Evolutionary conservation across 1,140 invertebrate genomes (phyloP).

Genomic region (Zaprionus davidi): DNA sequence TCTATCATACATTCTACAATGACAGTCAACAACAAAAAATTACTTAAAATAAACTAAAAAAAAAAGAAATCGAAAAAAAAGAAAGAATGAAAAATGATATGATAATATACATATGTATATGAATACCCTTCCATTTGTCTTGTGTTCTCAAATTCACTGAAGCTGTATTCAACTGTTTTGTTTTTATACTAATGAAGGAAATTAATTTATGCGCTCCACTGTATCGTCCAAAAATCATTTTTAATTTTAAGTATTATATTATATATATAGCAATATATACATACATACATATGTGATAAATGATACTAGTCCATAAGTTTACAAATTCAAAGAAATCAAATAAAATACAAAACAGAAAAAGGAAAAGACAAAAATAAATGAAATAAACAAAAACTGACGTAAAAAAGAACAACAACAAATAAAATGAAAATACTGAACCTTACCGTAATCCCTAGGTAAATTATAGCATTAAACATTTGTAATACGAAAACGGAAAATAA

Average conservation of each 20-base stretch:
- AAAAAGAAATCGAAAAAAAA: slow-evolving; percentile 22
- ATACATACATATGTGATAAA: slow-evolving; percentile 47
- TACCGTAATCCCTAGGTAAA: slow-evolving; percentile 62
- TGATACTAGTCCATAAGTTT: slow-evolving; percentile 59
- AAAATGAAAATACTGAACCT: slow-evolving; percentile 61
- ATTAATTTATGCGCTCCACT: slow-evolving; percentile 60
- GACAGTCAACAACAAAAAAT: slow-evolving; percentile 1
- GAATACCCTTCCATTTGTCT: slow-evolving; percentile 64
- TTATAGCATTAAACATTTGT: slow-evolving; percentile 73
- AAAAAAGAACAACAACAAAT: slow-evolving; percentile 18
- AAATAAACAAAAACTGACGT: slow-evolving; percentile 33
- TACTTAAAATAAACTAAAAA: slow-evolving; percentile 27
- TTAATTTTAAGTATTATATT: slow-evolving; percentile 74
- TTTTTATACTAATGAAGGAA: slow-evolving; percentile 65
- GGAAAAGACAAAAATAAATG: slow-evolving; percentile 24
- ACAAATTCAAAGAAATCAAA: slow-evolving; percentile 55
- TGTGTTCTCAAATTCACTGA: slow-evolving; percentile 60
- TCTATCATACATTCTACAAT: slow-evolving; percentile 49
- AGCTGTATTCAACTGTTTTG: slow-evolving; percentile 63
- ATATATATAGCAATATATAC: slow-evolving; percentile 39
- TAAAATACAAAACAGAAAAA: slow-evolving; percentile 37
- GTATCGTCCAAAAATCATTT: slow-evolving; percentile 75
- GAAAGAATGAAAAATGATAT: slow-evolving; percentile 17
- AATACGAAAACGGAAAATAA: slow-evolving; percentile 62
- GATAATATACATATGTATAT: neutral